Percentiles rank a stretch among this genome's conserved stretches.
These are phyloP conservation scores for Bombylius discolor DNA, from an alignment of 2,888 invertebrate genomes.

Conservation along the genomic window DNA sequence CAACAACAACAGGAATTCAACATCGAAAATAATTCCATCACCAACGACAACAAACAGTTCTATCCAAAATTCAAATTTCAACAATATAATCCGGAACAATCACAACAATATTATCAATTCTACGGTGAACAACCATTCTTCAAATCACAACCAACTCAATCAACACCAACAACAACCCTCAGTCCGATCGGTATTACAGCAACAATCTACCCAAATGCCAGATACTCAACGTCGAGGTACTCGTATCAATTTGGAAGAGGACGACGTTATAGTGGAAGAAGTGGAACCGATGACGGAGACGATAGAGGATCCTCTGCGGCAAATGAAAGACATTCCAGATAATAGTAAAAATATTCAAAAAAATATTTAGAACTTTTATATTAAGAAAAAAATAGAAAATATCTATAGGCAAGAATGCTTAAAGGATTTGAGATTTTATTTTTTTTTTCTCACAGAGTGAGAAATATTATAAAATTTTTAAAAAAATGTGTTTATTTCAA, in stretches of 20 bases:
- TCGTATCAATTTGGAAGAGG: slow-evolving; percentile 30
- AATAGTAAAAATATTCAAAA: slow-evolving; percentile 17
- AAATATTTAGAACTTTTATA: not conserved
- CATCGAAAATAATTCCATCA: not conserved
- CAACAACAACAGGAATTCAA: not conserved
- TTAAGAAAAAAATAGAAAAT: not conserved
- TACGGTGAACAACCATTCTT: not conserved
- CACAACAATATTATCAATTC: slow-evolving; percentile 11
- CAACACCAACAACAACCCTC: slow-evolving; percentile 6
- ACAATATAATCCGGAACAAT: not conserved
- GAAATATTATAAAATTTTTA: too few species aligned
- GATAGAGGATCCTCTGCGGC: slow-evolving; percentile 3
- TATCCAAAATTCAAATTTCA: not conserved
- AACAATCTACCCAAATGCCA: slow-evolving; percentile 16
- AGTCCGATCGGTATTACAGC: slow-evolving; percentile 12
- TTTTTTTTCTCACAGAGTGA: too few species aligned
- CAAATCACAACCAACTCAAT: not conserved
- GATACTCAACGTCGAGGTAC: slow-evolving; percentile 18
- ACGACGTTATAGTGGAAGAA: slow-evolving; percentile 33
- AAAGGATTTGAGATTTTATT: not conserved
- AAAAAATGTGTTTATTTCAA: too few species aligned
- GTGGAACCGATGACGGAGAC: slow-evolving; percentile 23
- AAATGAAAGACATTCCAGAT: slow-evolving; percentile 25
- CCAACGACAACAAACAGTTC: not conserved
- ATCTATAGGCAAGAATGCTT: not conserved